These are phyloP conservation scores for Oeneis ivallda DNA, from an alignment of 2,888 invertebrate genomes.

Conservation along the genomic window DNA sequence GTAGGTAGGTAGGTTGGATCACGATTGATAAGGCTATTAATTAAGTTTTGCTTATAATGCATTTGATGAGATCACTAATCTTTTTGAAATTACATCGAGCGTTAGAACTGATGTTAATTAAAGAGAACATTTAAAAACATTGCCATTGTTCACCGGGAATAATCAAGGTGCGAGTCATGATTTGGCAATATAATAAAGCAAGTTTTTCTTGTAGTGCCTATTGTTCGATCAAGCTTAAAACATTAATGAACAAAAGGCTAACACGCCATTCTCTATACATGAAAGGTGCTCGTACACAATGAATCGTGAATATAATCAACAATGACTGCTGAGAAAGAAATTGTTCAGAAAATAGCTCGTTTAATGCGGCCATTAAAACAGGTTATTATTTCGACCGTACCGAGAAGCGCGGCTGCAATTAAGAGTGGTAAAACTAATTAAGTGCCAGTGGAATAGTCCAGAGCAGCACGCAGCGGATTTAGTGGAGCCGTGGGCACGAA, in stretches of 20 bases:
- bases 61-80: neutral
- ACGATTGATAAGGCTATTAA: neutral
- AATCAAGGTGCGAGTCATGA: slow-evolving; percentile 14
- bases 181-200: slow-evolving; percentile 27
- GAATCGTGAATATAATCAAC: slow-evolving; percentile 68
- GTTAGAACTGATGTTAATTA: slow-evolving; percentile 15
- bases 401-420: slow-evolving; percentile 51
- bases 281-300: slow-evolving; percentile 67
- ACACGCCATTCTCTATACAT: slow-evolving; percentile 58
- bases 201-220: slow-evolving; percentile 37
- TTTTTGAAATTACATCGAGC: neutral
- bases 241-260: slow-evolving; percentile 36
- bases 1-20: too few species aligned
- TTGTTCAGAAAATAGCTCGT: slow-evolving; percentile 48
- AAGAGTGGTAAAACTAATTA: slow-evolving; percentile 54
- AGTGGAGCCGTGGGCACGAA: slow-evolving; percentile 46
- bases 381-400: slow-evolving; percentile 61
- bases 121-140: slow-evolving; percentile 8
- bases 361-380: slow-evolving; percentile 56
- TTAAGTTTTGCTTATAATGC: neutral
- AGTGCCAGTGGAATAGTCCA: slow-evolving; percentile 55
- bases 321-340: slow-evolving; percentile 64
- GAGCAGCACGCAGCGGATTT: slow-evolving; percentile 49
- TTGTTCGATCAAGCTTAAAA: slow-evolving; percentile 47
- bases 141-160: slow-evolving; percentile 12